Evolutionary conservation across 2,888 invertebrate species (phyloP), one percentile per base, ranked within the genome.

Genomic region (Beris chalybata): DNA sequence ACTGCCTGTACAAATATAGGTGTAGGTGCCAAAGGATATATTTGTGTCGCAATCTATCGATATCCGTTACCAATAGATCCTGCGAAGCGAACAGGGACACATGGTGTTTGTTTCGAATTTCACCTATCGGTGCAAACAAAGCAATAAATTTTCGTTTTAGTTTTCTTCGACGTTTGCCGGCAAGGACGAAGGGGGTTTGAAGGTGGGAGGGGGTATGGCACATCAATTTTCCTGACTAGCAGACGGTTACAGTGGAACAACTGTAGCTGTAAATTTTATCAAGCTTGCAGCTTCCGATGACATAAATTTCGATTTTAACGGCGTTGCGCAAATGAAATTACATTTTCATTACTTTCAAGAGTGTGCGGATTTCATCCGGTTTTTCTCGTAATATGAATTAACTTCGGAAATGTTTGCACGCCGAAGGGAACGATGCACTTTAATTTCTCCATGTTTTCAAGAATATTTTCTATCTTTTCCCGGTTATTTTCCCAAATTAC

Each of bases 111-210:
- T 64, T 64, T 64, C 64, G 54, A 64, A 70, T 70, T 69, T 69
- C 72, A 71, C 73, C 71, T 72, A 71, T 71, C 67, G 72, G 73
- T 71, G 71, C 73, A 73, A 73, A 73, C 72, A 73, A 72, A 72
- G 71, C 71, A 69, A 72, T 73, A 73, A 73, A 73, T 73, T 73
- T 71, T 69, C 70, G 68, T 67, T 70, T 68, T 69, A 64, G 70
- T 64, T 71, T 70, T 56, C 70, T 72, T 70, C 71, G 71, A 71
- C 70, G 71, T 71, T 70, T 70, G 59, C 50, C 32, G 48, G 48
- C 50, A 48, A 31, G 52, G 6, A 52, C 1, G 4, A 22, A 22
- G n/a, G 9, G 7, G 13, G 11, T 5, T 29, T 13, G 47, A 4
- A 47, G 47, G n/a, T 3, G 12, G 31, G 53, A 6, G 31, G 30